phyloP scores from a whole-genome alignment of 2,888 invertebrate genomes.

The Alitta virens region DNA sequence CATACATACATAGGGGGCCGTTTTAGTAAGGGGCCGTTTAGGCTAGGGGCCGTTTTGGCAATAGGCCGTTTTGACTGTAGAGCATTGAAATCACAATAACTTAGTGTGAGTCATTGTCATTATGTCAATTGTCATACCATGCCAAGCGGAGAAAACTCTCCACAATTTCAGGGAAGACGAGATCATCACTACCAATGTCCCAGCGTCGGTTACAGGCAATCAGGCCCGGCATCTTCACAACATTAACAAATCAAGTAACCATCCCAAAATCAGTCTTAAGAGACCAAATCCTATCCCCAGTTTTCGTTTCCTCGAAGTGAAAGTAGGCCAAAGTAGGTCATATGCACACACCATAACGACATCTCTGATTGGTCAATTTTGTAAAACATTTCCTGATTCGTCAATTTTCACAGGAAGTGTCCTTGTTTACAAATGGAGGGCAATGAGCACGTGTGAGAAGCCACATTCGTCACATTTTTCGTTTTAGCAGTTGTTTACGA shows the following conservation, averaged over 20 bases:
- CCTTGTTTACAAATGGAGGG: too few relatives aligned
- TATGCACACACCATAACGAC: neutral
- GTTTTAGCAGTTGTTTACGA: too few relatives aligned
- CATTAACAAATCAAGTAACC: too few relatives aligned
- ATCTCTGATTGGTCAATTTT: neutral
- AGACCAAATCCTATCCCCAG: too few relatives aligned
- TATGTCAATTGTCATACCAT: constrained; percentile 55
- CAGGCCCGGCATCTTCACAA: constrained; percentile 75
- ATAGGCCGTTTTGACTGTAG: too few relatives aligned
- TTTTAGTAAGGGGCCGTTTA: too few relatives aligned
- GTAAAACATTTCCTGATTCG: neutral
- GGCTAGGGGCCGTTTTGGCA: too few relatives aligned
- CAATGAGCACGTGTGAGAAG: neutral
- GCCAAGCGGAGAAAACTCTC: constrained; percentile 58
- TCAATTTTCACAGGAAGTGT: neutral
- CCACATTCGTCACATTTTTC: neutral
- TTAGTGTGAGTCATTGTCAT: too few relatives aligned
- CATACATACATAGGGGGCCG: neutral
- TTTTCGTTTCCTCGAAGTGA: neutral
- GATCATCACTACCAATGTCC: constrained; percentile 88
- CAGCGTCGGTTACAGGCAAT: constrained; percentile 84
- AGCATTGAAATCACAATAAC: too few relatives aligned
- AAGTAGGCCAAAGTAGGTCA: neutral
- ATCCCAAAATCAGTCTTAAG: too few relatives aligned
- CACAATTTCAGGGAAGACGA: constrained; percentile 74